Conservation (phyloP, 35 echinoderm and acorn worm species). For the Apostichopus japonicus region DNA sequence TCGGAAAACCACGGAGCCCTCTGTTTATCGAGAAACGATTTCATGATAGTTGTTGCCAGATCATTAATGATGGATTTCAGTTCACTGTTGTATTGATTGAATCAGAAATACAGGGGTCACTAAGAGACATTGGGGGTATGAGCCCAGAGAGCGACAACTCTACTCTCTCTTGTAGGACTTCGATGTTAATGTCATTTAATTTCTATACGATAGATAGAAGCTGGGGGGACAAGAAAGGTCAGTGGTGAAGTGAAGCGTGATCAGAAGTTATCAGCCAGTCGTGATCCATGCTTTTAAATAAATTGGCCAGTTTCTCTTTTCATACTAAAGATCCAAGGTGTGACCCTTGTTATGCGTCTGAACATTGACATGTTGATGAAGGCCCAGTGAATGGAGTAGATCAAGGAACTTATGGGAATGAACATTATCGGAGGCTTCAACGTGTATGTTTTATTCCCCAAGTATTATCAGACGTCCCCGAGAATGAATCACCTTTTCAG, state of each 20-base stretch:
- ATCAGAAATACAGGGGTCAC: no score
- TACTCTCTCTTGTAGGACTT: not conserved
- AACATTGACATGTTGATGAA: not conserved
- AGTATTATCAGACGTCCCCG: not conserved
- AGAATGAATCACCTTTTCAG: not conserved
- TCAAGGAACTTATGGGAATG: not conserved
- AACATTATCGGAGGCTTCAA: not conserved
- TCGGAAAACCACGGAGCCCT: no score
- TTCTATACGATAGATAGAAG: not conserved
- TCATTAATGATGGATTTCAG: no score
- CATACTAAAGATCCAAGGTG: not conserved
- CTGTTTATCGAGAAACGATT: no score
- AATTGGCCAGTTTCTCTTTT: not conserved
- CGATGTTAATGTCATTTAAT: no score
- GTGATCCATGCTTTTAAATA: not conserved
- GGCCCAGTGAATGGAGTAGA: not conserved
- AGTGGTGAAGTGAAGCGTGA: constrained; percentile 17
- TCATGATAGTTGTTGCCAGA: no score
- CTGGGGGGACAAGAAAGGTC: not conserved
- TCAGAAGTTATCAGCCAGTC: not conserved
- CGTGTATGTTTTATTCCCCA: not conserved
- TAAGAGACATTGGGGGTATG: no score
- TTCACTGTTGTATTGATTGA: no score
- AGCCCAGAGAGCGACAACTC: no score
- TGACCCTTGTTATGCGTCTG: not conserved